A percentile compares a stretch with the other conserved stretches of the same genome.
Evolutionary conservation across 2,113 vertebrate species (phyloP).

Genomic region (Rhineura floridana): DNA sequence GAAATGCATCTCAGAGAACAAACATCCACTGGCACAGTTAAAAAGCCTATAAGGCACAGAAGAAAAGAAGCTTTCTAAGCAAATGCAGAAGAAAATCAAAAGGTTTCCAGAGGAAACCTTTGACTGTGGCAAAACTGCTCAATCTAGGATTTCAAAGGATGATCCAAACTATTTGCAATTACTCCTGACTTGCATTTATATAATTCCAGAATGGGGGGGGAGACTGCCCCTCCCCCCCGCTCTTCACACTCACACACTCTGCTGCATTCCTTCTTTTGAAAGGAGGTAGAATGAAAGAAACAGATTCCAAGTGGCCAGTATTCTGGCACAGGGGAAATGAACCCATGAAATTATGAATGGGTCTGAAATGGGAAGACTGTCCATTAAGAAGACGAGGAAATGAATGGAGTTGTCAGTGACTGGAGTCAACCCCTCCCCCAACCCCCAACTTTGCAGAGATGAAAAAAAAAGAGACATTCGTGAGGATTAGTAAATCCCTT

Average conservation of each 20-base stretch:
- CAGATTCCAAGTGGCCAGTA: conserved; percentile 57
- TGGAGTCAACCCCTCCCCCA: conserved; percentile 44
- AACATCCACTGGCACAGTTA: conserved; percentile 59
- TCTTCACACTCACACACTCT: not conserved
- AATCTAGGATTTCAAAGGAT: conserved; percentile 60
- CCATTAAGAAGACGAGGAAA: conserved; percentile 49
- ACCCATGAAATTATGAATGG: conserved; percentile 57
- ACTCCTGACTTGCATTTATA: conserved; percentile 64
- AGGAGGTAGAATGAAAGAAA: conserved; percentile 51
- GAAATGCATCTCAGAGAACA: conserved; percentile 60
- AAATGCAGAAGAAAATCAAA: conserved; percentile 68
- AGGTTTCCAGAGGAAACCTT: conserved; percentile 59
- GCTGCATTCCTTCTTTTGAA: conserved; percentile 54
- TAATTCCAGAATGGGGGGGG: conserved; percentile 51
- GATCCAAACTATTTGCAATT: conserved; percentile 68
- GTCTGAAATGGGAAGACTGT: conserved; percentile 51
- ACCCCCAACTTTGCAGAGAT: not conserved
- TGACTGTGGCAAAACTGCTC: conserved; percentile 62
- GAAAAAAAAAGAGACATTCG: not conserved
- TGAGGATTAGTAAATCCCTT: not conserved
- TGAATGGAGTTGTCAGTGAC: conserved; percentile 41
- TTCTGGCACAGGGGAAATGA: conserved; percentile 54
- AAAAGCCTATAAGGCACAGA: conserved; percentile 46
- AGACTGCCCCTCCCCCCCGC: conserved; percentile 28
- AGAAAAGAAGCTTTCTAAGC: conserved; percentile 64